A percentile compares a stretch with the other conserved stretches of the same genome.
phyloP scores from a whole-genome alignment of 2,113 vertebrate species.

The human (Homo sapiens) region DNA sequence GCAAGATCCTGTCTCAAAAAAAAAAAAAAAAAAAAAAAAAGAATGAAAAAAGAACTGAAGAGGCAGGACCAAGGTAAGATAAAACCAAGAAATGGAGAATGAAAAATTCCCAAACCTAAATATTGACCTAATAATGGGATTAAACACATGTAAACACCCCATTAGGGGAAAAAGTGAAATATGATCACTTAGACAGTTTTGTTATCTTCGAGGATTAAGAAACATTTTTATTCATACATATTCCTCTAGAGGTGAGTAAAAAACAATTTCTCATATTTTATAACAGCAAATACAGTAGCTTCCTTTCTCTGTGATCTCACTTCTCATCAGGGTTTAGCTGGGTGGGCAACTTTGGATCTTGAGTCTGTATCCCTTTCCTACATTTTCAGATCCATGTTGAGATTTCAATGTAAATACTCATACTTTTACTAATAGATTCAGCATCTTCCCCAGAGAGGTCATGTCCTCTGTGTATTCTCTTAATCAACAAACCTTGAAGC shows the following conservation, averaged over 20 bases:
- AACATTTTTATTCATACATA: neutral
- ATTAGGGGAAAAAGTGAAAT: neutral
- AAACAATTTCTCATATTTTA: neutral
- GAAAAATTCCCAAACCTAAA: neutral
- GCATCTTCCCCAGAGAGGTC: neutral
- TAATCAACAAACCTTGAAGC: neutral
- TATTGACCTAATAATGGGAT: neutral
- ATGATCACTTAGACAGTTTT: neutral
- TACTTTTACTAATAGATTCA: neutral
- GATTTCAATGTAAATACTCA: neutral
- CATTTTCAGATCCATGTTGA: neutral
- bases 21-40: neutral
- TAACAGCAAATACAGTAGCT: neutral
- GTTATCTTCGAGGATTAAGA: neutral
- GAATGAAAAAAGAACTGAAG: neutral
- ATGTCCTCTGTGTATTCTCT: neutral
- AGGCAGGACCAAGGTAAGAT: neutral
- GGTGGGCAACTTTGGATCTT: neutral
- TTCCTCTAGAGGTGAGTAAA: neutral
- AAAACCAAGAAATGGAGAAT: neutral
- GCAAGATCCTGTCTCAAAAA: no score
- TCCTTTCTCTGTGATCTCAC: neutral
- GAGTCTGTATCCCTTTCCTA: neutral
- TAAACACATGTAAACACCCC: neutral
- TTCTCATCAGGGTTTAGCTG: neutral